Conservation (phyloP, 2,797 vertebrate species). For the Crypturellus tataupa region DNA sequence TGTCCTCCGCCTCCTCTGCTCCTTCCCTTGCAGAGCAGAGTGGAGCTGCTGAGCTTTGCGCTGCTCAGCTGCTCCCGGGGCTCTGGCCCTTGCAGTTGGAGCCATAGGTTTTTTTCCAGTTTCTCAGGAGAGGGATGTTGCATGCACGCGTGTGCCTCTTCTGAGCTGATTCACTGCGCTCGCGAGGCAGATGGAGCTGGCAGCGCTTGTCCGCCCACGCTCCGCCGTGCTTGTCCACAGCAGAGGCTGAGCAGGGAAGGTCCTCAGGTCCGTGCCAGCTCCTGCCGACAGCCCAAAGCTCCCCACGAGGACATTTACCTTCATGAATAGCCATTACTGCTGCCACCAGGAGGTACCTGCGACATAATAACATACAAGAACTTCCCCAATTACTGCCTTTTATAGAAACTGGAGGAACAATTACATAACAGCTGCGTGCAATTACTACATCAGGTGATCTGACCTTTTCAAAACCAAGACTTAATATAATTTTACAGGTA, state of each 20-base stretch:
- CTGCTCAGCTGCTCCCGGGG: rapidly evolving
- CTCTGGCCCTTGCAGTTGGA: neutral
- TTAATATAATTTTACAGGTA: neutral
- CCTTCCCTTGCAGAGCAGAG: neutral
- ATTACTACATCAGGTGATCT: slow-evolving; percentile 12
- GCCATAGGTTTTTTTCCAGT: neutral
- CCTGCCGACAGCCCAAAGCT: neutral
- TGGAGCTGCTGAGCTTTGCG: rapidly evolving
- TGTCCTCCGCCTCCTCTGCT: no score
- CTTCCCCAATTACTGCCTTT: neutral
- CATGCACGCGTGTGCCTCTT: rapidly evolving
- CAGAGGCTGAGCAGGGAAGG: rapidly evolving
- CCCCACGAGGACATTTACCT: neutral
- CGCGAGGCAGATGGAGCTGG: neutral
- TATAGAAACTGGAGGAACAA: neutral
- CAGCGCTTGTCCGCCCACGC: neutral
- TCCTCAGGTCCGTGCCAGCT: neutral
- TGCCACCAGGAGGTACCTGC: neutral
- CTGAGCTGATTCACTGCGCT: neutral
- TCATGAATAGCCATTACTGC: neutral
- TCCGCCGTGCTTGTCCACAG: neutral
- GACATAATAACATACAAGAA: neutral
- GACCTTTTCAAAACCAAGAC: slow-evolving; percentile 15
- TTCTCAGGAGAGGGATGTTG: neutral
- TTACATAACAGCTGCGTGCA: slow-evolving; percentile 24